Evolutionary conservation across 1,140 invertebrate species (phyloP), one percentile per base, ranked within the genome.

Genomic region (Pseudomyrmex flavicornis): DNA sequence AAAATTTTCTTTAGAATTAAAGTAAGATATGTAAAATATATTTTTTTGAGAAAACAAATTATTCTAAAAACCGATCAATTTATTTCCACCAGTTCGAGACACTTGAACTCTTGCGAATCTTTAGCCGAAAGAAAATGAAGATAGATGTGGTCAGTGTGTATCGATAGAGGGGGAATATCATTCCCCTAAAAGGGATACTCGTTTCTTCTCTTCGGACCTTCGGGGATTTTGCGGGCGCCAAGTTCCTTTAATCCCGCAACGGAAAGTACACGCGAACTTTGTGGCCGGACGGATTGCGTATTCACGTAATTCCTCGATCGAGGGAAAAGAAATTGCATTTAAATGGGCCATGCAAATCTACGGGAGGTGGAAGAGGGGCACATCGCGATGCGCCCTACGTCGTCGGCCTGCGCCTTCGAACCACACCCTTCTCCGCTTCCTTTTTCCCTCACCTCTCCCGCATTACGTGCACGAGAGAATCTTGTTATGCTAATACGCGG

Each of bases 301-400:
- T 90, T 90, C 89, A 74, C 85, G 88, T 88, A 89, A 89, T 90
- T 90, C 87, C 85, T 84, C 76, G 89, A 88, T 88, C 88, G 83
- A 59, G 70, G 66, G 83, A 48, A 85, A 89, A 90, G 89, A 90
- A 89, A 91, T 91, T 89, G 85, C 82, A 88, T 90, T 89, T 90
- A 90, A 91, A 91, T 91, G 85, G 90, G 73, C 85, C 89, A 89
- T 89, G 90, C 82, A 89, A 90, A 90, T 90, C 76, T 62, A 50
- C 13, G 15, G 61, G 63, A 15, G 5, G 50, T 17, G 59, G 35
- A 48, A 15, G 26, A 46, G 65, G 46, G 2, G 62, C 15, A 26
- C 62, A 65, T 35, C 72, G 35, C 35, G 73, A 54, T 50, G 22
- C 73, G 22, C 82, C 62, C 62, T 59, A 58, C 74, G 79, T 73